Evolutionary conservation across 2,113 vertebrate species (phyloP), one percentile per base, ranked within the genome.

Genomic region (Gymnogyps californianus): DNA sequence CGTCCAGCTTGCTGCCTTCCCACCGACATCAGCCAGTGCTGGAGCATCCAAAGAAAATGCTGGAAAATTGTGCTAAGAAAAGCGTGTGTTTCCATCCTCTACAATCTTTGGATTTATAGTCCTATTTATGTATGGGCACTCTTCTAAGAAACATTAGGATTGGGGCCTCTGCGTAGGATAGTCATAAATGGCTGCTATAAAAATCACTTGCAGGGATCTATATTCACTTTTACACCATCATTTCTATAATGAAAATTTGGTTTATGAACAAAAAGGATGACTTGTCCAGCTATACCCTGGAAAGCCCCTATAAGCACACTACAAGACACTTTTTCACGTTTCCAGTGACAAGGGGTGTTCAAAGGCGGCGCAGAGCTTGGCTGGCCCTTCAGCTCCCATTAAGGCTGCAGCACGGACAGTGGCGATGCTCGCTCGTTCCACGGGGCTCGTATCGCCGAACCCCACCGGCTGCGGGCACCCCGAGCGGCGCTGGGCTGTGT

Each of bases 361-460:
- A 8, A 24, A 32, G 59, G 36, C 5, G 3, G 24, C 12, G 3
- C 13, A 9, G 44, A 28, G 55, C 54, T 59, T 2, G 3, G 59
- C 29, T 42, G 6, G 0, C 32, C 61, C 49, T 17, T 2, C 42
- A 11, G 42, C 46, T 57, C 67, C 44, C 32, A 1, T 11, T 6
- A 3, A 26, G n/a, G 38, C 46, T 51, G 59, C 64, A 22, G 55
- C 67, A 15, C 31, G 0, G 36, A 4, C 29, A 2, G 19, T 2
- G 25, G 57, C 2, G 11, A 20, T 3, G 51, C 36, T 20, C 10
- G 0, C 42, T 12, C 14, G 0, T 4, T 11, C 72, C 42, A 4
- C 0, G 4, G 42, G 42, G 62, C 55, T 64, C 2, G 1, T 2
- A 3, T 6, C 0, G 0, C 67, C 13, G 9, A 29, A 16, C 10